Percentiles rank a stretch among this genome's conserved stretches.
Conservation (phyloP, 2,113 vertebrate genomes). For the Tapirus terrestris region DNA sequence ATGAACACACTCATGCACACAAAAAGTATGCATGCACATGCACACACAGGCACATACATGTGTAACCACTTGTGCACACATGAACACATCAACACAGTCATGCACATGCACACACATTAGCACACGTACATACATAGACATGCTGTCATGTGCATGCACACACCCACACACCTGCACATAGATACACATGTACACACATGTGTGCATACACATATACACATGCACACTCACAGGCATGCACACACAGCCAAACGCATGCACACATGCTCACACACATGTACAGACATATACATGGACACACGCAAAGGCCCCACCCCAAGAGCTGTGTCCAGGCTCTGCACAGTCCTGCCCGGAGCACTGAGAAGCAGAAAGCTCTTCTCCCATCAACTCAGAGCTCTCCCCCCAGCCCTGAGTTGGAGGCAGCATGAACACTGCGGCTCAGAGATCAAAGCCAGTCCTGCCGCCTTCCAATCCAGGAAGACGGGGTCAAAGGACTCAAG, state of each 20-base stretch:
- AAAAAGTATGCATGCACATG: not conserved
- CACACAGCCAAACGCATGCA: not conserved
- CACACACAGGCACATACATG: too few relatives aligned
- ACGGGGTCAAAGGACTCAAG: not conserved
- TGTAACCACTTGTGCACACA: too few relatives aligned
- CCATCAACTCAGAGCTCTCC: not conserved
- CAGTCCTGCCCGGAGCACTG: not conserved
- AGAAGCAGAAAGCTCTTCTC: not conserved
- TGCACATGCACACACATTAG: too few relatives aligned
- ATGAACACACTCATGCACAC: not conserved
- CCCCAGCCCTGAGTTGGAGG: not conserved
- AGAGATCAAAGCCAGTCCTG: not conserved
- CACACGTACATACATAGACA: not conserved
- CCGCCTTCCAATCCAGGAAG: not conserved
- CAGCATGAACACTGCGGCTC: not conserved
- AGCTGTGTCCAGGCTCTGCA: not conserved
- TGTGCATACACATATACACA: too few relatives aligned
- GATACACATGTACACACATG: not conserved
- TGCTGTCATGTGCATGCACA: not conserved
- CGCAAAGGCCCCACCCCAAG: not conserved
- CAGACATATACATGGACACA: not conserved
- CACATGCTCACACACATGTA: not conserved
- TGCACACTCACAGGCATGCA: too few relatives aligned
- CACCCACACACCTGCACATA: not conserved
- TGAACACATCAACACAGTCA: too few relatives aligned